A percentile compares a stretch with the other conserved stretches of the same genome.
phyloP scores from a whole-genome alignment of 1,140 invertebrate species.

The Zaprionus vittiger region DNA sequence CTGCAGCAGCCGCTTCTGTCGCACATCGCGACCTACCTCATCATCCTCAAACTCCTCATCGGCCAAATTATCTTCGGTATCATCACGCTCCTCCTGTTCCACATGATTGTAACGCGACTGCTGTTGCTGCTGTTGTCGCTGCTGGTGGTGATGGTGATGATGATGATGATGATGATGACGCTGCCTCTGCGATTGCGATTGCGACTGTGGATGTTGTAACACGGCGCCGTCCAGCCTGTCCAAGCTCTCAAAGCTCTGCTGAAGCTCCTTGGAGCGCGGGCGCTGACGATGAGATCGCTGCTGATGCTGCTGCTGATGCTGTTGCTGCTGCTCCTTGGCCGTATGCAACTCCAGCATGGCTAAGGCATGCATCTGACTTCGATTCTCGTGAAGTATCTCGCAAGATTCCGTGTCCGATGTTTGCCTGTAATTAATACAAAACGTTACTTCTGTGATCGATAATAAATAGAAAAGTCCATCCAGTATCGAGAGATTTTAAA shows the following conservation, averaged over 20 bases:
- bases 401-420: slow-evolving; percentile 83
- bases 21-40: slow-evolving; percentile 78
- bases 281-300: slow-evolving; percentile 69
- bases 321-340: slow-evolving; percentile 43
- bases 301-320: slow-evolving; percentile 29
- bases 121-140: slow-evolving; percentile 52
- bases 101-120: slow-evolving; percentile 68
- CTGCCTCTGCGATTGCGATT: slow-evolving; percentile 53
- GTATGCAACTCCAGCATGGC: slow-evolving; percentile 67
- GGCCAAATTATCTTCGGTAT: slow-evolving; percentile 82
- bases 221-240: slow-evolving; percentile 54
- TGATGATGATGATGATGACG: slow-evolving; percentile 74
- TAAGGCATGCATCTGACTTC: slow-evolving; percentile 70
- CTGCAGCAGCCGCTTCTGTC: slow-evolving; percentile 66
- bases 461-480: background rate
- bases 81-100: slow-evolving; percentile 76
- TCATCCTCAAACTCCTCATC: slow-evolving; percentile 84
- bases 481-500: too few species aligned
- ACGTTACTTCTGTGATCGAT: background rate
- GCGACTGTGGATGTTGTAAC: slow-evolving; percentile 33
- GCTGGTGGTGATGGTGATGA: slow-evolving; percentile 59
- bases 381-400: slow-evolving; percentile 82
- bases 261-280: slow-evolving; percentile 76
- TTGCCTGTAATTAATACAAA: slow-evolving; percentile 66
- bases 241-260: slow-evolving; percentile 78